These are phyloP conservation scores for Homarus gammarus DNA, from an alignment of 2,888 invertebrate species.

Conservation along the genomic window DNA sequence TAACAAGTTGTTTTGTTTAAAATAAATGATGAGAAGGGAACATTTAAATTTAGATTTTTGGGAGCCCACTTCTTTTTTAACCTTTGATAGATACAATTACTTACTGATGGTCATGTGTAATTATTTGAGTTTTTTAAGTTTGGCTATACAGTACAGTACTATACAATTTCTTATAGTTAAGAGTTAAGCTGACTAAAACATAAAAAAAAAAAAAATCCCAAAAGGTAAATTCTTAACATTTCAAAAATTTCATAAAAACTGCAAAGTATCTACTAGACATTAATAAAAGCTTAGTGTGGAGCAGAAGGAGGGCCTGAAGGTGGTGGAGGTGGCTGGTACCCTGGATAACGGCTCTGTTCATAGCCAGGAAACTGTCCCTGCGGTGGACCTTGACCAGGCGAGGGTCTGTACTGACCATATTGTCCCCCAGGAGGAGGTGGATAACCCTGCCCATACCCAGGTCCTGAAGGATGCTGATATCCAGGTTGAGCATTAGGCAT, in stretches of 20 bases:
- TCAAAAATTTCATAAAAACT: neutral
- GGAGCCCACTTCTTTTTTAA: too few species aligned
- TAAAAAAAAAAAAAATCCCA: too few species aligned
- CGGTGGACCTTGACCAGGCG: constrained; percentile 70
- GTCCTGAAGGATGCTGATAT: constrained; percentile 64
- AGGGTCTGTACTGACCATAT: constrained; percentile 74
- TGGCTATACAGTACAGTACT: too few species aligned
- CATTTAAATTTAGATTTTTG: too few species aligned
- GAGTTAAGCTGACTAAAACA: too few species aligned
- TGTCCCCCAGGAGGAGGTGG: constrained; percentile 74
- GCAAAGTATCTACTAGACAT: neutral
- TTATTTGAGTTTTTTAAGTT: too few species aligned
- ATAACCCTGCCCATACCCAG: constrained; percentile 70
- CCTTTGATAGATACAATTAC: too few species aligned
- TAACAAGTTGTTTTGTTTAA: too few species aligned
- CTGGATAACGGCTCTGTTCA: constrained; percentile 74
- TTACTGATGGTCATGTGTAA: too few species aligned
- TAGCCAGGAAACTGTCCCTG: constrained; percentile 74
- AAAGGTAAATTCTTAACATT: too few species aligned
- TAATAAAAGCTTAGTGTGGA: constrained; percentile 52
- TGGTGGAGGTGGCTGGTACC: constrained; percentile 69
- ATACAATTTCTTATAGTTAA: too few species aligned
- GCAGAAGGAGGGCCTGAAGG: constrained; percentile 71
- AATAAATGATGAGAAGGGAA: too few species aligned
- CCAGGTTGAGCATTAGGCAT: constrained; percentile 68